phyloP scores from a whole-genome alignment of 2,113 vertebrate species.

The Lucifuga dentata region DNA sequence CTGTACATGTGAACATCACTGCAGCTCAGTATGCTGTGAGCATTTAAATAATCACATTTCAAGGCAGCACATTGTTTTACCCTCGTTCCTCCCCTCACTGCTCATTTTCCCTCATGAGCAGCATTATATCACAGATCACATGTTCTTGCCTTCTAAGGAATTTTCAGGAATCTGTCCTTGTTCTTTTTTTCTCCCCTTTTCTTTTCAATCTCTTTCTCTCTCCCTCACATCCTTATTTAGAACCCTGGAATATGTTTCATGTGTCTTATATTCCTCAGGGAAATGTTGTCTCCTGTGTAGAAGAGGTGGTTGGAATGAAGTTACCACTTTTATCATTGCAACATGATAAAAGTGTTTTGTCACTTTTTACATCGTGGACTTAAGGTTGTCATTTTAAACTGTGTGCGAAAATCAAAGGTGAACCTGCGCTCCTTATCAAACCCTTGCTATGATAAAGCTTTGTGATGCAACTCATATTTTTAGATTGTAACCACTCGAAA shows the following conservation, averaged over 20 bases:
- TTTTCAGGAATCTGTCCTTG: background rate
- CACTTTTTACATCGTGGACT: constrained; percentile 20
- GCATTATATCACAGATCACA: constrained; percentile 8
- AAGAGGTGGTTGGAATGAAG: constrained; percentile 17
- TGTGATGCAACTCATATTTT: background rate
- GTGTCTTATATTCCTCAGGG: constrained; percentile 13
- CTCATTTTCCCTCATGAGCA: background rate
- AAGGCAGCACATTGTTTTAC: background rate
- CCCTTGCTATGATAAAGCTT: background rate
- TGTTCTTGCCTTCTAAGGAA: constrained; percentile 8
- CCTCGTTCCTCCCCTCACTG: background rate
- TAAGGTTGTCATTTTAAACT: constrained; percentile 47
- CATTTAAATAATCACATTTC: background rate
- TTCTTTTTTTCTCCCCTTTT: background rate
- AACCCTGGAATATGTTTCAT: constrained; percentile 7
- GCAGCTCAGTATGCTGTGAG: background rate
- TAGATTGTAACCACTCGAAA: too few relatives aligned
- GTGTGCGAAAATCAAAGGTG: background rate
- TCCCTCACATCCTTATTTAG: constrained; percentile 28
- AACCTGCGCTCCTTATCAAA: background rate
- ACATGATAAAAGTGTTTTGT: constrained; percentile 15
- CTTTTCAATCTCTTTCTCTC: background rate
- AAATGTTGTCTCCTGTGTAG: constrained; percentile 15
- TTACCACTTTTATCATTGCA: constrained; percentile 8
- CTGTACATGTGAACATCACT: constrained; percentile 2